These are phyloP conservation scores for Triplophysa bombifrons DNA, from an alignment of 2,797 vertebrate genomes.

Conservation along the genomic window DNA sequence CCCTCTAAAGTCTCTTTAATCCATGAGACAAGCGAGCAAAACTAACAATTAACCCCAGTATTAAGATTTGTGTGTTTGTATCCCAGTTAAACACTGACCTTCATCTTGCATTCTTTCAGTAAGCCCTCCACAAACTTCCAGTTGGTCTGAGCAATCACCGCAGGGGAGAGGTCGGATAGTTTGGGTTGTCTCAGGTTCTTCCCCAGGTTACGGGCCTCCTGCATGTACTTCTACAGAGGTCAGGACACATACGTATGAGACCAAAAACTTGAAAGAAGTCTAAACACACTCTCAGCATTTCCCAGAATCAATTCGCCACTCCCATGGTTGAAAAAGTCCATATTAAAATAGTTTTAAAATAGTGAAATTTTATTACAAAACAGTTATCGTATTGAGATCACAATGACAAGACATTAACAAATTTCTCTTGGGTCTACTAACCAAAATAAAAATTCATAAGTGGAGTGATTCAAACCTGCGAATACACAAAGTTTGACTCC, in stretches of 20 bases:
- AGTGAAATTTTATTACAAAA: too few relatives aligned
- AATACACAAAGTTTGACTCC: too few relatives aligned
- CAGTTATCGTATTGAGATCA: too few relatives aligned
- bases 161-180: slow-evolving; percentile 90
- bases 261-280: too few relatives aligned
- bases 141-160: slow-evolving; percentile 91
- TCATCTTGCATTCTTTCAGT: slow-evolving; percentile 94
- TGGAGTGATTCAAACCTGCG: too few relatives aligned
- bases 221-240: slow-evolving; percentile 80
- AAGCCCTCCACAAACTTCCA: slow-evolving; percentile 93
- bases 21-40: neutral
- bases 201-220: slow-evolving; percentile 85
- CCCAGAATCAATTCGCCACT: too few relatives aligned
- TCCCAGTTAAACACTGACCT: slow-evolving; percentile 75
- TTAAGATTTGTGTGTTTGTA: neutral
- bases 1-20: slow-evolving; percentile 8
- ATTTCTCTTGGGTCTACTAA: too few relatives aligned
- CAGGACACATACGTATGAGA: neutral
- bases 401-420: too few relatives aligned
- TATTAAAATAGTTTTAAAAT: too few relatives aligned
- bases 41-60: neutral
- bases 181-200: slow-evolving; percentile 90
- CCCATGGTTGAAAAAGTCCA: too few relatives aligned
- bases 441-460: too few relatives aligned
- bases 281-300: neutral